Conservation (phyloP, 1,140 invertebrate genomes). For the Olivierus martensii region DNA sequence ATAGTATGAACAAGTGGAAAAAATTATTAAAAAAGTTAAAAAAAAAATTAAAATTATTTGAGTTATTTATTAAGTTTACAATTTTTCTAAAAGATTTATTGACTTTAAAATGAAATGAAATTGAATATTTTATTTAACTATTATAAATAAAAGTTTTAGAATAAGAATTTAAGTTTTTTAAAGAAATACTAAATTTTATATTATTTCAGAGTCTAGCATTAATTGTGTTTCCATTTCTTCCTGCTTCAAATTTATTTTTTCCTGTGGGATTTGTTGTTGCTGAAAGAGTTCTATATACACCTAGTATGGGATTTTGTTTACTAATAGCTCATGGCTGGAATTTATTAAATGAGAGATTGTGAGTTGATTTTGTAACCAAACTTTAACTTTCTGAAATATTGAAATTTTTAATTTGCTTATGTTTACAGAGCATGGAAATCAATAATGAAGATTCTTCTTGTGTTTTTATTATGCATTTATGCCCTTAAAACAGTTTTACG, state of each 20-base stretch:
- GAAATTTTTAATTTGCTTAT: background rate
- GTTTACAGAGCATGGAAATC: conserved; percentile 35
- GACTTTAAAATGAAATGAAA: no score
- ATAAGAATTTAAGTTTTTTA: no score
- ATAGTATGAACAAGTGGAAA: no score
- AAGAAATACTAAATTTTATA: no score
- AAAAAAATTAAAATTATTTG: no score
- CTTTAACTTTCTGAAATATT: no score
- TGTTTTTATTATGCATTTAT: conserved; percentile 55
- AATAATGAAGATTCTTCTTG: conserved; percentile 44
- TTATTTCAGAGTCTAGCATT: conserved; percentile 28
- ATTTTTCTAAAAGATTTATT: no score
- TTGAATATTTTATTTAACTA: no score
- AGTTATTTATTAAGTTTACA: no score
- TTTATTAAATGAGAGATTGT: conserved; percentile 6
- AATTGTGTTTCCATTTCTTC: conserved; percentile 78
- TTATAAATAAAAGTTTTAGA: no score
- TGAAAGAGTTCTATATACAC: conserved; percentile 84
- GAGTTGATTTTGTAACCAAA: background rate
- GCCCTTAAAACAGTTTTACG: conserved; percentile 65
- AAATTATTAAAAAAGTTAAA: no score
- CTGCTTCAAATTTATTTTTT: conserved; percentile 80
- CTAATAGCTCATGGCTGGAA: conserved; percentile 53
- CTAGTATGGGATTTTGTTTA: conserved; percentile 88
- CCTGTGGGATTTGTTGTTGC: conserved; percentile 95